These are phyloP conservation scores for Oriolus oriolus DNA, from an alignment of 2,113 vertebrate species.

Conservation along the genomic window DNA sequence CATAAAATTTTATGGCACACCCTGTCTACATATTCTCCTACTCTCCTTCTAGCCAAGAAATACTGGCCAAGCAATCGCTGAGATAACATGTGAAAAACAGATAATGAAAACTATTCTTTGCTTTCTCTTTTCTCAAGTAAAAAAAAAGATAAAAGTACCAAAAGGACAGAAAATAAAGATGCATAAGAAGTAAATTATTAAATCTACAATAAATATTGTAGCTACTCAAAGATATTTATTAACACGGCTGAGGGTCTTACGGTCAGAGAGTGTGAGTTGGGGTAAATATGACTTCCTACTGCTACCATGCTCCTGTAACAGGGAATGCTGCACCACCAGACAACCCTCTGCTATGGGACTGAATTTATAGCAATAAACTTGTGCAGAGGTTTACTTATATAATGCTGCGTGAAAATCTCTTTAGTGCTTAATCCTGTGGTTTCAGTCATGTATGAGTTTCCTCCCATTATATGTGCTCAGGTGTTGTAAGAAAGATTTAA, in stretches of 20 bases:
- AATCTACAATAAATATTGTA: neutral
- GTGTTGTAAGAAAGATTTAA: neutral
- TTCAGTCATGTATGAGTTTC: neutral
- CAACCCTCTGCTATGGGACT: neutral
- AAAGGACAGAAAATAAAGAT: neutral
- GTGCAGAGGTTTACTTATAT: neutral
- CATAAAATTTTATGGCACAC: neutral
- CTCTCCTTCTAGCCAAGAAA: neutral
- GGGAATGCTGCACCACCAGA: neutral
- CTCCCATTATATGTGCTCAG: neutral
- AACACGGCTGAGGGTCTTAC: neutral
- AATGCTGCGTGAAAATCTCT: neutral
- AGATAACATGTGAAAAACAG: neutral
- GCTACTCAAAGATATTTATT: neutral
- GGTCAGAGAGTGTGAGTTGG: neutral
- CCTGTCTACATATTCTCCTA: neutral
- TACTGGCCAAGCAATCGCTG: neutral
- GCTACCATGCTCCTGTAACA: accelerated
- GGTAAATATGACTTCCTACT: neutral
- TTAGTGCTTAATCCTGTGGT: neutral
- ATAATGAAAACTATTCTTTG: neutral
- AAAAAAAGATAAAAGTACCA: neutral
- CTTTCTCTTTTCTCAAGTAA: neutral
- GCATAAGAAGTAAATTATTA: neutral
- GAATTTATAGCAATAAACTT: neutral